Evolutionary conservation across 2,797 vertebrate species (phyloP), one percentile per base, ranked within the genome.

Genomic region (Chrosomus eos): DNA sequence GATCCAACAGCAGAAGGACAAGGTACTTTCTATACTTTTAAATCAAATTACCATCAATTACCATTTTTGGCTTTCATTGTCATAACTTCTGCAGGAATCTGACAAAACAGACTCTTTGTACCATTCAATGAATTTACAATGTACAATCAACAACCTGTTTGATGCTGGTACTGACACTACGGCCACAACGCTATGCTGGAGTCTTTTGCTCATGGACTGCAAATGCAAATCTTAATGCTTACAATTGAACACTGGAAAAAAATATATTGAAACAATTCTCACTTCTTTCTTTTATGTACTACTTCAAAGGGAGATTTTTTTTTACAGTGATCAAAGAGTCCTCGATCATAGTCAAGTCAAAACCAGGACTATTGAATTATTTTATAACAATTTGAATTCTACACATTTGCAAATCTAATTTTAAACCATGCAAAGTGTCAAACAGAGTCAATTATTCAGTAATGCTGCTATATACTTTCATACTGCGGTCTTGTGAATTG

Each of bases 151-250:
- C 31, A 91, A 93, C 88, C 85, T 95, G 78, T 94, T 95, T 90
- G 11, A 3, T 58, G 94, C 93, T 53, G 94, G 94, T 0, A 94
- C 93, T 0, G 93, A 95, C 5, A 93, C 93, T 16, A 92, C 92
- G 4, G 89, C 90, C 7, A 77, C 89, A 0, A 94, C 94, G 1
- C 76, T 95, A 18, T 87, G 88, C 83, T 94, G 92, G 93, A 33
- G 80, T 84, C 80, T 94, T 73, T 89, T 94, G 70, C 31, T 94
- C 0, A 92, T 94, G 93, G 92, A 0, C 3, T 48, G 6, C 26
- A 31, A 64, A 64, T 64, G 14, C 0, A 40, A 73, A 58, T 36
- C n/a, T n/a, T n/a, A n/a, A n/a, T n/a, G n/a, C n/a, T n/a, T n/a
- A 19, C 11, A 13, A 19, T 60, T 14, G 5, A 51, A 36, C 6